Evolutionary conservation across 2,888 invertebrate genomes (phyloP).

Genomic region (Octonoba sinensis): DNA sequence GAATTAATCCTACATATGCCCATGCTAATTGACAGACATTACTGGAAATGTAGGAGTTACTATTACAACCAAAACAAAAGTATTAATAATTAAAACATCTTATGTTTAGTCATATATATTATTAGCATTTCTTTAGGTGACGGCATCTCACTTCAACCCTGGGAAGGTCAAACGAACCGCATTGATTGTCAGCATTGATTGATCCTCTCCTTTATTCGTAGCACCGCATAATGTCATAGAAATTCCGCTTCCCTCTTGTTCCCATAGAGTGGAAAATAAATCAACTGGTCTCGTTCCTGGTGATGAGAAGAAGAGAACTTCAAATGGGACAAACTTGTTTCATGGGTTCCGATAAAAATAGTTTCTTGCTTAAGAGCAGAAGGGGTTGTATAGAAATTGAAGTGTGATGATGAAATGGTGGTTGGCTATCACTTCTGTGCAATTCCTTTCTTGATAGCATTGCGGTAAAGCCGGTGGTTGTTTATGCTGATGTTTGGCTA

Average conservation of each 20-base stretch:
- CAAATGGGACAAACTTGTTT: conserved; percentile 17
- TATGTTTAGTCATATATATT: not conserved
- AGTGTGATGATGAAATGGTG: too few relatives aligned
- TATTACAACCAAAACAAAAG: too few relatives aligned
- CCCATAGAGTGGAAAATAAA: conserved; percentile 18
- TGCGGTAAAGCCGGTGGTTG: too few relatives aligned
- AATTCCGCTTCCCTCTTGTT: conserved; percentile 22
- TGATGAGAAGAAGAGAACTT: conserved; percentile 9
- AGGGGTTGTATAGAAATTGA: too few relatives aligned
- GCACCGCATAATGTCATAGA: conserved; percentile 13
- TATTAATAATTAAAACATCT: too few relatives aligned
- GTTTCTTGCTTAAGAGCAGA: not conserved
- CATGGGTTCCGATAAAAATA: conserved; percentile 11
- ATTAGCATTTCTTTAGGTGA: not conserved
- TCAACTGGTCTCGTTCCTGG: conserved; percentile 23
- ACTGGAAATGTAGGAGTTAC: too few relatives aligned
- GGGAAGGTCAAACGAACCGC: conserved; percentile 19
- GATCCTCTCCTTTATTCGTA: not conserved
- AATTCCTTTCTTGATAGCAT: too few relatives aligned
- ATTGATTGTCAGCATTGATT: conserved; percentile 8
- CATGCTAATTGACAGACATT: too few relatives aligned
- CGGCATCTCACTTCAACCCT: too few relatives aligned
- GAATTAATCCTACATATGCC: too few relatives aligned
- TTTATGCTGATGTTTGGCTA: too few relatives aligned
- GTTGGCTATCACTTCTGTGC: too few relatives aligned